Base-by-base conservation (phyloP, 2,888 invertebrate species). In the Melinaea menophilus region DNA sequence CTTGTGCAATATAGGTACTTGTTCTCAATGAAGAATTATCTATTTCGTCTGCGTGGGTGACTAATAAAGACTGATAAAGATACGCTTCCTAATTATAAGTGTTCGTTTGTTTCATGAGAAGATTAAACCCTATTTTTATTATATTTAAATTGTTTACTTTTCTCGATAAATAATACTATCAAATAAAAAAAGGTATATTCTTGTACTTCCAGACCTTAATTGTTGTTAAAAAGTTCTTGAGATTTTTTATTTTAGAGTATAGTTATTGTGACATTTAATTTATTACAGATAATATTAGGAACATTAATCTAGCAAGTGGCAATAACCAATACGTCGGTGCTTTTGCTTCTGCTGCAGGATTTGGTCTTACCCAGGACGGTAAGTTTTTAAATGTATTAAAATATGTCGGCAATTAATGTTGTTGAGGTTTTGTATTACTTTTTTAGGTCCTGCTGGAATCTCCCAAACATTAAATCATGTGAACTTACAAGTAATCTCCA, bases 241-340 rank as follows among this genome's bases (percentile, higher is more conserved):
- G 22, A 22, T 22, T 22, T 22, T 22, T 22, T 22, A 22, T 22
- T 22, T 22, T 22, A 22, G 22, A 22, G 22, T 22, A 22, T 22
- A 22, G 22, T 22, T 22, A 22, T 66, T 51, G 11, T 56, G 4
- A 7, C 9, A 37, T 12, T 37, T 11, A 11, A 58, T 46, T 69
- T 70, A 5, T 70, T 71, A 4, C 78, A 79, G 82, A 75, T 51
- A 58, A 54, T 31, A 81, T 86, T 62, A 73, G 75, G 62, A 73
- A 72, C n/a, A 75, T 84, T 48, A 37, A 68, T 0, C 63, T 85
- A 2, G 78, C 83, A 0, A 70, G 75, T 31, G 79, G 79, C 34
- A 67, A 2, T 41, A 63, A 67, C 60, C 57, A 55, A 31, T 72
- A 55, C 56, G 69, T 61, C 7, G 70, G 70, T 3, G 45, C 34